phyloP scores from a whole-genome alignment of 1,140 invertebrate species.

The Chrysopa pallens region DNA sequence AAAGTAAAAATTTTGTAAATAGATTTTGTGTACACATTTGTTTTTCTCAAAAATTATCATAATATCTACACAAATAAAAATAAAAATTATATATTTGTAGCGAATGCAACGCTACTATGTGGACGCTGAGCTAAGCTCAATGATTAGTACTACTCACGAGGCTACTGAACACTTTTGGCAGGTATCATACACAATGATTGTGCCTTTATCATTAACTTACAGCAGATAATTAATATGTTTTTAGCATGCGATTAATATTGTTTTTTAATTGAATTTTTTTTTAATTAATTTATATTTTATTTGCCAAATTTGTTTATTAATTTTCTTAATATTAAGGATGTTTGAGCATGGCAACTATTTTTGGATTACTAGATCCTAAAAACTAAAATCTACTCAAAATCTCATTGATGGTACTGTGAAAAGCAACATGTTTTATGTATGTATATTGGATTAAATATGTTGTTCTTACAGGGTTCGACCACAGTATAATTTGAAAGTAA shows the following conservation, averaged over 20 bases:
- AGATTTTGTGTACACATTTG: too few relatives aligned
- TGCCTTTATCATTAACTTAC: background rate
- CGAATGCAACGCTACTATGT: background rate
- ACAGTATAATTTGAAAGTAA: too few relatives aligned
- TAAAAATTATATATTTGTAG: background rate
- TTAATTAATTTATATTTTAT: background rate
- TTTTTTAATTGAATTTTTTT: background rate
- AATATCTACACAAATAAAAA: too few relatives aligned
- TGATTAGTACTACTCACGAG: background rate
- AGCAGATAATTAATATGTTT: background rate
- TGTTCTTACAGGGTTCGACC: too few relatives aligned
- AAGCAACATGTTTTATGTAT: too few relatives aligned
- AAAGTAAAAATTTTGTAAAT: too few relatives aligned
- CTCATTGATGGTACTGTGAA: too few relatives aligned
- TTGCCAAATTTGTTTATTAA: background rate
- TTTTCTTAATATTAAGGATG: background rate
- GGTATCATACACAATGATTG: background rate
- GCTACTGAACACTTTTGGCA: background rate
- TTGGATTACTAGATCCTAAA: too few relatives aligned
- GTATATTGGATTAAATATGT: too few relatives aligned
- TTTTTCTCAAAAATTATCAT: too few relatives aligned
- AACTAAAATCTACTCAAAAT: too few relatives aligned
- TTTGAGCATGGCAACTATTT: too few relatives aligned
- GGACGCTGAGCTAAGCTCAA: conserved; percentile 2
- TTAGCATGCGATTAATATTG: background rate